Percentiles rank a stretch among this genome's conserved stretches.
Evolutionary conservation across 2,797 vertebrate species (phyloP).

Genomic region (Molossus molossus): DNA sequence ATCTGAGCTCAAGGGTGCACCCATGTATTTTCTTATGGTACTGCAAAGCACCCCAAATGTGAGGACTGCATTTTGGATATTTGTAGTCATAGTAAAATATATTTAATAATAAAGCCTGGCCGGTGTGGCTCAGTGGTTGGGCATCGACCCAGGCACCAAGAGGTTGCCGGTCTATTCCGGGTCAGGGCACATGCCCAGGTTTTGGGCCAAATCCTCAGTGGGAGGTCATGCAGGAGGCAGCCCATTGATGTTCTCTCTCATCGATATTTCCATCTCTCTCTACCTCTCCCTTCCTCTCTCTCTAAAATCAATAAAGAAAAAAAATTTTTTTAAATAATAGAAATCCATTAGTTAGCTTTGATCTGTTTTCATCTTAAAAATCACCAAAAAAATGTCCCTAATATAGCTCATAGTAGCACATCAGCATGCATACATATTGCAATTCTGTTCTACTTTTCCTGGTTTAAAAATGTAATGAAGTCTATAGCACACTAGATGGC

Average conservation of each 20-base stretch:
- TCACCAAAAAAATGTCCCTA: background rate
- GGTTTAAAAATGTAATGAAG: constrained; percentile 66
- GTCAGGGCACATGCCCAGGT: no score
- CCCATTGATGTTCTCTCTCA: no score
- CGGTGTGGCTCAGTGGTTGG: no score
- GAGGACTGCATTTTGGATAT: background rate
- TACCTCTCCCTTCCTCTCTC: no score
- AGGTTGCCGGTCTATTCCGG: no score
- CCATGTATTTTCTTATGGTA: background rate
- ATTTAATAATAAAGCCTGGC: background rate
- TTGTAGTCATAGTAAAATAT: background rate
- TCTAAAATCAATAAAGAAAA: no score
- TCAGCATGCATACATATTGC: accelerated
- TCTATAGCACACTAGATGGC: constrained; percentile 49
- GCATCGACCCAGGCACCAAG: no score
- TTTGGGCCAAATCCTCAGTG: no score
- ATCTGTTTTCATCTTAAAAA: background rate
- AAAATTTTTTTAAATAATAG: background rate
- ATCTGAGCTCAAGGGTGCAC: background rate
- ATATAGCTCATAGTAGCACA: accelerated
- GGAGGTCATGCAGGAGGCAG: no score
- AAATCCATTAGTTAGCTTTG: background rate
- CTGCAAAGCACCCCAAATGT: background rate
- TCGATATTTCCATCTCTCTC: no score
- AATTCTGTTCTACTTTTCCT: background rate